Evolutionary conservation across 2,888 invertebrate species (phyloP), one percentile per base, ranked within the genome.

Genomic region (Lapara coniferarum): DNA sequence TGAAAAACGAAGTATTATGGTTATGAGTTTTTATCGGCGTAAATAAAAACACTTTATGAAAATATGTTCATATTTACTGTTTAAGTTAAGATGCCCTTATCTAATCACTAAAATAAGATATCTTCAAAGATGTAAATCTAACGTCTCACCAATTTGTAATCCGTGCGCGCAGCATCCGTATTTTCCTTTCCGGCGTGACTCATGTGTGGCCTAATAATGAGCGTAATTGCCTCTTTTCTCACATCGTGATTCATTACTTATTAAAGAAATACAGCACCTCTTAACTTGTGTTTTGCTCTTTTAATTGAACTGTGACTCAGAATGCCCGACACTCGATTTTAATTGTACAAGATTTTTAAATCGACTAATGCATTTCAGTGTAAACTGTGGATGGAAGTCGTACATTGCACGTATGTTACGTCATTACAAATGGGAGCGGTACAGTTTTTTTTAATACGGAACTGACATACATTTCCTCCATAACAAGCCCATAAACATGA

Each of bases 161-260:
- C 75, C 75, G 74, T 77, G 74, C 77, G 77, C 77, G 70, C 71
- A 77, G 76, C 77, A 81, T 79, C 71, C 73, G 78, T 76, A 68
- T 80, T 82, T 87, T 87, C 87, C 86, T 84, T 71, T 72, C 74
- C 77, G 71, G 77, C 78, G 78, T 91, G 90, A 89, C 82, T 90
- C 92, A 90, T 85, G 78, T 82, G 82, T 78, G 75, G 78, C 77
- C 81, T 76, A 84, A 86, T 92, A 91, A 91, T 89, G 86, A 89
- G 86, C 86, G 85, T 91, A 91, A 92, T 92, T 92, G 91, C 88
- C 78, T 83, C 84, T 88, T 89, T 91, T 92, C 91, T 90, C 91
- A 91, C 89, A 90, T 89, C 85, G 90, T 93, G 92, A 92, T 92
- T 93, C 92, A 89, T 90, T 84, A 77, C 81, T 90, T 83, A 77